phyloP scores from a whole-genome alignment of 2,888 invertebrate species.

The Hypomecis punctinalis region DNA sequence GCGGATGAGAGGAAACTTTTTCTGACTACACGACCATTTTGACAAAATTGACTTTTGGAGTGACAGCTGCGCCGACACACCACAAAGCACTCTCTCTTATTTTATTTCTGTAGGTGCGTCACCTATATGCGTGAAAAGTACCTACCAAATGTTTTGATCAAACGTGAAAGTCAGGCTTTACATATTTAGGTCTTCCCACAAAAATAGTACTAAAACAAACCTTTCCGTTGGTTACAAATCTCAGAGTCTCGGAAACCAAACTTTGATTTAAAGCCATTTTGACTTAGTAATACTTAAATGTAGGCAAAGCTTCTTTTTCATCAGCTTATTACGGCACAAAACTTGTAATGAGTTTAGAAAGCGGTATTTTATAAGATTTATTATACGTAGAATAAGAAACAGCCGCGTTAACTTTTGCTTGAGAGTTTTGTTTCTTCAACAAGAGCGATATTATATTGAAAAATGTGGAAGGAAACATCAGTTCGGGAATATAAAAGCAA shows the following conservation, averaged over 20 bases:
- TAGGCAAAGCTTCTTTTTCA: constrained; percentile 33
- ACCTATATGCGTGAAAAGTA: constrained; percentile 25
- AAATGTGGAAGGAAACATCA: constrained; percentile 58
- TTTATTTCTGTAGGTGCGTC: constrained; percentile 34
- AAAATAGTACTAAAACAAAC: constrained; percentile 7
- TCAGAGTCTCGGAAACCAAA: constrained; percentile 13
- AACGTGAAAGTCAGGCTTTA: background rate
- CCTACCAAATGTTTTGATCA: constrained; percentile 14
- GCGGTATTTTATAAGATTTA: constrained; percentile 55
- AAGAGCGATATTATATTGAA: constrained; percentile 65
- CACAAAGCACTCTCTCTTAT: constrained; percentile 39
- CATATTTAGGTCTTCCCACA: background rate
- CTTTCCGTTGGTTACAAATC: background rate
- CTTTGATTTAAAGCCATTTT: constrained; percentile 27
- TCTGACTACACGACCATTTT: constrained; percentile 65
- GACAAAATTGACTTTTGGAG: constrained; percentile 77
- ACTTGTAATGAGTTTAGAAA: constrained; percentile 46
- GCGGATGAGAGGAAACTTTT: constrained; percentile 67
- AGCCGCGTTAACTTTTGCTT: constrained; percentile 51
- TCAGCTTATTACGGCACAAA: constrained; percentile 36
- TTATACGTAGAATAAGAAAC: constrained; percentile 52
- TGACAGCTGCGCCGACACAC: constrained; percentile 62
- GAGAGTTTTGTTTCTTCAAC: constrained; percentile 56
- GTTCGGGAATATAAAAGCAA: constrained; percentile 55
- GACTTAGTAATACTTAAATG: constrained; percentile 29